phyloP scores from a whole-genome alignment of 2,888 invertebrate species.

The Cryptocheilus praepositus region DNA sequence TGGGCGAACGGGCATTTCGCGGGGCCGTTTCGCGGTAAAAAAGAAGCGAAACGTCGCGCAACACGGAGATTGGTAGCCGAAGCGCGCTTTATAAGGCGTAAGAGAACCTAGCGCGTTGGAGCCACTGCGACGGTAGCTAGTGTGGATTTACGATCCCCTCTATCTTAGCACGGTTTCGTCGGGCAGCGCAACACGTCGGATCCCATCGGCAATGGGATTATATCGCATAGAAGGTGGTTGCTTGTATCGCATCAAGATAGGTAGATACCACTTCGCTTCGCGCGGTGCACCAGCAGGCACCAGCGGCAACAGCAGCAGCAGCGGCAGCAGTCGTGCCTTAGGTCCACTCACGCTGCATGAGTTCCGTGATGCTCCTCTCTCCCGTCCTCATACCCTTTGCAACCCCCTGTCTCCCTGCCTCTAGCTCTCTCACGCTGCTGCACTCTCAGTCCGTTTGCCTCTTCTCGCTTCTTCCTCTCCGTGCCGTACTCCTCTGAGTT shows the following conservation, averaged over 20 bases:
- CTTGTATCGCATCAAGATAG: conserved; percentile 68
- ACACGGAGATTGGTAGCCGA: conserved; percentile 51
- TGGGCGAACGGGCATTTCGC: not conserved
- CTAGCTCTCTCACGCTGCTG: conserved; percentile 26
- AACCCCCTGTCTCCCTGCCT: conserved; percentile 24
- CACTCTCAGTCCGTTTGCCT: too few species aligned
- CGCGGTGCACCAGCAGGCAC: conserved; percentile 39
- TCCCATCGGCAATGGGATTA: conserved; percentile 72
- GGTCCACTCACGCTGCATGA: conserved; percentile 68
- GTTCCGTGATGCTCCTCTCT: conserved; percentile 66
- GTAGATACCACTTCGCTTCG: conserved; percentile 58
- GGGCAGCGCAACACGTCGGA: conserved; percentile 67
- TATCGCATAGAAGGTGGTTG: conserved; percentile 67
- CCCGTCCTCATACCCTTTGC: conserved; percentile 48
- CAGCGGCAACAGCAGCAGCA: conserved; percentile 38
- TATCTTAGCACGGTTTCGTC: conserved; percentile 65
- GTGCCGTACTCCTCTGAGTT: conserved; percentile 53
- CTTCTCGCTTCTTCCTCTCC: conserved; percentile 38
- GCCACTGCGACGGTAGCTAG: conserved; percentile 69
- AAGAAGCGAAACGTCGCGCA: conserved; percentile 28
- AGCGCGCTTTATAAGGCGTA: conserved; percentile 59
- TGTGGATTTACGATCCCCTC: conserved; percentile 70
- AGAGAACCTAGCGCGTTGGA: conserved; percentile 60
- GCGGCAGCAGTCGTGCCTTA: conserved; percentile 66
- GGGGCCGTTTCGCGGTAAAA: conserved; percentile 7